These are phyloP conservation scores for Lytechinus pictus DNA, from an alignment of 35 echinoderm and acorn worm genomes.

Conservation along the genomic window DNA sequence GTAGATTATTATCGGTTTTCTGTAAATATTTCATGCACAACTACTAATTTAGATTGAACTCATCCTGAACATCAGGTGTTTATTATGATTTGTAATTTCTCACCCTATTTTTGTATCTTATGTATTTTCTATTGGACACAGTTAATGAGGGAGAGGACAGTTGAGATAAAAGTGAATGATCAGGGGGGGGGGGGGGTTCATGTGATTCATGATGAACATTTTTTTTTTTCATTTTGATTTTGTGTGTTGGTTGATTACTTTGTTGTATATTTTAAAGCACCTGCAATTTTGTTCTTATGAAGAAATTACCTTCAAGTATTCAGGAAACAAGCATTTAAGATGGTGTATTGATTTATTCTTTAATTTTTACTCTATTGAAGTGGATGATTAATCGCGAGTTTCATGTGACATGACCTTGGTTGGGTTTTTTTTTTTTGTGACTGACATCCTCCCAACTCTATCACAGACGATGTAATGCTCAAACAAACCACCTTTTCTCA, in stretches of 20 bases:
- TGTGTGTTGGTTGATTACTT: neutral
- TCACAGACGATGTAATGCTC: neutral
- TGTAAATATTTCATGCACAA: neutral
- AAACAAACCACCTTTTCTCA: neutral
- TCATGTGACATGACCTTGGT: too few relatives aligned
- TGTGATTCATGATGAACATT: neutral
- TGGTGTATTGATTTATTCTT: neutral
- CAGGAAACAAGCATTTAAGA: neutral
- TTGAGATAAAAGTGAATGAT: too few relatives aligned
- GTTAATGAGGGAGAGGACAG: neutral
- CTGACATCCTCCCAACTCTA: too few relatives aligned
- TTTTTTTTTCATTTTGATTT: neutral
- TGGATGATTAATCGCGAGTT: neutral
- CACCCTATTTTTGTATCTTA: neutral
- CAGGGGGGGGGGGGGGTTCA: too few relatives aligned
- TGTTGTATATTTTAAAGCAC: neutral
- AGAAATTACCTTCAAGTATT: neutral
- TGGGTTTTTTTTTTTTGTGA: too few relatives aligned
- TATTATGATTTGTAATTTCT: neutral
- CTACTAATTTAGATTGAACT: neutral
- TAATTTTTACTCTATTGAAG: neutral
- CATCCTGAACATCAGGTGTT: neutral
- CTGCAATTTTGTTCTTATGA: neutral
- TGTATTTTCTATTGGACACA: neutral
- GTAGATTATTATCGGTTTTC: neutral